Evolutionary conservation across 2,113 vertebrate species (phyloP).

Genomic region (Macrotis lagotis): DNA sequence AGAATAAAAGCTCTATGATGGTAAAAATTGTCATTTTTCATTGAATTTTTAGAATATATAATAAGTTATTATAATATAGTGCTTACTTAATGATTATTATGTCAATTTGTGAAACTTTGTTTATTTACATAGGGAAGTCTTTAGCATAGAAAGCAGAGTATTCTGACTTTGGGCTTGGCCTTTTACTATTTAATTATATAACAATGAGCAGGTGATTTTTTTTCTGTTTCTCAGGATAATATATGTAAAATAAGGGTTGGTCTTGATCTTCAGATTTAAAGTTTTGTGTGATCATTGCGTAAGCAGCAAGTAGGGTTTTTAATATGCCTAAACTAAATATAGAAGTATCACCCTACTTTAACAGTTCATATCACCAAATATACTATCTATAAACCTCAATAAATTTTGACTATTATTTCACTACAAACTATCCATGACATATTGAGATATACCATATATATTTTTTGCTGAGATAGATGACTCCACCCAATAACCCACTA

Average conservation of each 20-base stretch:
- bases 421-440: not conserved
- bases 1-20: too few relatives aligned
- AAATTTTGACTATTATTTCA: not conserved
- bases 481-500: not conserved
- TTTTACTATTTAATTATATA: not conserved
- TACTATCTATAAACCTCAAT: not conserved
- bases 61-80: not conserved
- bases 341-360: not conserved
- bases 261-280: not conserved
- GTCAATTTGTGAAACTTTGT: too few relatives aligned
- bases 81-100: not conserved
- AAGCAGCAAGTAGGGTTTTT: not conserved
- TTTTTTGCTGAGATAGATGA: not conserved
- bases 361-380: not conserved
- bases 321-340: not conserved
- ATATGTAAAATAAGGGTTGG: not conserved
- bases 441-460: not conserved
- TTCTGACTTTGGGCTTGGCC: not conserved
- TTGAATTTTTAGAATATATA: not conserved
- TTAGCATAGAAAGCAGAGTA: not conserved
- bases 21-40: too few relatives aligned
- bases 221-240: not conserved
- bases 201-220: not conserved
- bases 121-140: not conserved
- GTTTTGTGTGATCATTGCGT: not conserved